Base-by-base conservation (phyloP, 2,113 vertebrate species). In the Cricetomys ansorgei region DNA sequence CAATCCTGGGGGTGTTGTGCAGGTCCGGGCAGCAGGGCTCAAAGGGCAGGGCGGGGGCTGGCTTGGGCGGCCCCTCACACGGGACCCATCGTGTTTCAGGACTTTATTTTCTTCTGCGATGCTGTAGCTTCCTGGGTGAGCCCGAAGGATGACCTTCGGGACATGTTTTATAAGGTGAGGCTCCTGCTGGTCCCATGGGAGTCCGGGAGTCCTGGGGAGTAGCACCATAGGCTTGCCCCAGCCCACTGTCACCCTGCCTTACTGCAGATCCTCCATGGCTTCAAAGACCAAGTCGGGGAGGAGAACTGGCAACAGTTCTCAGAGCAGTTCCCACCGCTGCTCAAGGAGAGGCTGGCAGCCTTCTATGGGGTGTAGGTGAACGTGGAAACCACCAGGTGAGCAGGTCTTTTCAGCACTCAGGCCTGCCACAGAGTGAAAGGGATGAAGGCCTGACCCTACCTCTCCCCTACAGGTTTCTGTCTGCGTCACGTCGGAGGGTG, bases 271-370 rank as follows among this genome's bases (percentile, higher is more conserved):
- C 98, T 99, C 91, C 99, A 99, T 2, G 99, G 99, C 80, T 99
- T 99, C 98, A 99, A 99, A 98, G 99, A 99, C 98, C 99, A 99
- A 97, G 99, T 99, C 0, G 99, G 99, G 23, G 99, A 99, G 98
- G 99, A 99, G 91, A 99, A 99, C 98, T 99, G 99, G 99, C 99
- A 99, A 97, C 99, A 99, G 98, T 99, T 99, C 96, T 99, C 99
- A 0, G 99, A 99, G 98, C 99, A 99, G 98, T 99, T 99, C 97
- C 99, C 99, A 3, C 99, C 99, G 5, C 98, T 99, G 98, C 99
- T 99, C 96, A 99, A 99, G 98, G 99, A 99, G 97, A 98, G 99
- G 97, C 98, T 99, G 98, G 99, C 99, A 90, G 99, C 99, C 69
- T 99, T 99, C 98, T 99, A 99, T 0, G 99, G 99, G 81, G 99